Evolutionary conservation across 1,140 invertebrate genomes (phyloP).

Genomic region (Yoshiicerus persimilis): DNA sequence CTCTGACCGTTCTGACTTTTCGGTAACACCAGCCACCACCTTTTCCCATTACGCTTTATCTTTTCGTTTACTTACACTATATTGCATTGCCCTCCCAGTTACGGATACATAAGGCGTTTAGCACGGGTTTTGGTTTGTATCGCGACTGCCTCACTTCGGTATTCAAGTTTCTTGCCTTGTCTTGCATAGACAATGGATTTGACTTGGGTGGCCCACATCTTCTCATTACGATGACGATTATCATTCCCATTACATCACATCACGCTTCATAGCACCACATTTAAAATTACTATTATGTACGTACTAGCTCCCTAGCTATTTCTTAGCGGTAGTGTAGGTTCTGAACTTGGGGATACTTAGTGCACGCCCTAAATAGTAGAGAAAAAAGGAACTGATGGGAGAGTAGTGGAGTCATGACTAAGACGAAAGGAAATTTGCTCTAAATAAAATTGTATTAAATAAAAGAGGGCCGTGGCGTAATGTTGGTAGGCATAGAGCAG

Average conservation of each 20-base stretch:
- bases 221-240: slow-evolving; percentile 3
- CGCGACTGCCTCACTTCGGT: background rate
- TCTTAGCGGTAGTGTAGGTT: too few relatives aligned
- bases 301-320: background rate
- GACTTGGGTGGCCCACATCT: background rate
- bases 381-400: too few relatives aligned
- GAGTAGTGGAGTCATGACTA: background rate
- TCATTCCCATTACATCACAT: background rate
- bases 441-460: background rate
- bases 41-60: slow-evolving; percentile 1
- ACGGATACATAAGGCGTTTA: background rate
- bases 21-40: slow-evolving; percentile 53
- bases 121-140: background rate
- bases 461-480: too few relatives aligned
- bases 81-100: background rate
- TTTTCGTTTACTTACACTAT: background rate
- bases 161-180: background rate
- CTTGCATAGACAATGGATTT: background rate
- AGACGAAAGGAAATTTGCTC: background rate
- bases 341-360: too few relatives aligned
- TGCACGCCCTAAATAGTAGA: too few relatives aligned
- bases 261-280: background rate
- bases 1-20: slow-evolving; percentile 57
- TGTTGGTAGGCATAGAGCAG: too few relatives aligned
- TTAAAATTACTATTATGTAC: background rate